Evolutionary conservation across 2,888 invertebrate species (phyloP).

Genomic region (Lochmaea crataegi): DNA sequence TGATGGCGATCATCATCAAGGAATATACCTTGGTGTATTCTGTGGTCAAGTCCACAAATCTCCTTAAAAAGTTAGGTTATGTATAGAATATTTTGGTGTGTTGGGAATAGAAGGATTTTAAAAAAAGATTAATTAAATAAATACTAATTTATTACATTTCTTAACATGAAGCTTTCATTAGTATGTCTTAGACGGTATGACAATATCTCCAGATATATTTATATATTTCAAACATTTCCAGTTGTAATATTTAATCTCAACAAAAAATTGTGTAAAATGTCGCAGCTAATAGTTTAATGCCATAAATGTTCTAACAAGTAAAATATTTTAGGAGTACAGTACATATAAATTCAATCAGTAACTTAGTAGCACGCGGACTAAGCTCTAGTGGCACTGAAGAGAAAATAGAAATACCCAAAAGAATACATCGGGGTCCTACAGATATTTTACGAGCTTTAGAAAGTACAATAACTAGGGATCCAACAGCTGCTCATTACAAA

Average conservation of each 20-base stretch:
- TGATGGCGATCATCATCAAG: too few relatives aligned
- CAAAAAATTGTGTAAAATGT: too few relatives aligned
- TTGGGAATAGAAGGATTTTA: background rate
- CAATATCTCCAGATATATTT: background rate
- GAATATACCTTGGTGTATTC: too few relatives aligned
- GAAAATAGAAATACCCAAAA: constrained; percentile 73
- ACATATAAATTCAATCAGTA: background rate
- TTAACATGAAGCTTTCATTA: background rate
- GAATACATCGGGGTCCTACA: constrained; percentile 82
- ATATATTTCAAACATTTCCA: background rate
- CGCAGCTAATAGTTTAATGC: too few relatives aligned
- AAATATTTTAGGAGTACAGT: constrained; percentile 2
- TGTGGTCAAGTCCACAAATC: background rate
- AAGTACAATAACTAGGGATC: constrained; percentile 78
- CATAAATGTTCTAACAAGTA: too few relatives aligned
- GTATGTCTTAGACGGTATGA: background rate
- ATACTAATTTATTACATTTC: background rate
- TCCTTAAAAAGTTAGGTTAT: background rate
- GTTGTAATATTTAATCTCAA: too few relatives aligned
- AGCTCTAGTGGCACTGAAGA: constrained; percentile 53
- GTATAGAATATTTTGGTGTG: background rate
- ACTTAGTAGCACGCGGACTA: background rate
- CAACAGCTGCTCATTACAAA: constrained; percentile 88
- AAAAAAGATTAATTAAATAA: background rate
- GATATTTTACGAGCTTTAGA: constrained; percentile 86